phyloP scores from a whole-genome alignment of 2,888 invertebrate genomes.

The Agonopterix alstromeriana region DNA sequence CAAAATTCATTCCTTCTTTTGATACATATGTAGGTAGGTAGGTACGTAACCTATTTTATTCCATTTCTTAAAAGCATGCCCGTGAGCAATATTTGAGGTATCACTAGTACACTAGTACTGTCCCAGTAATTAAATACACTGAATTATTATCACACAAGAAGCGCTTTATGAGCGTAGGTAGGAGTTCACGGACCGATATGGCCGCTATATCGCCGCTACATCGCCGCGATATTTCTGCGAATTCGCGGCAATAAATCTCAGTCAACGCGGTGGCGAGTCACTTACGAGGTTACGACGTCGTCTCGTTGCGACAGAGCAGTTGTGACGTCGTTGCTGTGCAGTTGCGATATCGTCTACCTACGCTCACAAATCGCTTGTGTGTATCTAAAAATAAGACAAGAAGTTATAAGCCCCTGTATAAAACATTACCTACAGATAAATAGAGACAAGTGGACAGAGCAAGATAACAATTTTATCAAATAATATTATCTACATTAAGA shows the following conservation, averaged over 20 bases:
- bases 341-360: too few species aligned
- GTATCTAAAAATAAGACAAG: constrained; percentile 26
- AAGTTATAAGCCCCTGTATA: constrained; percentile 53
- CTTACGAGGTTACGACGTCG: too few species aligned
- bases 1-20: constrained; percentile 43
- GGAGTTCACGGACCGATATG: too few species aligned
- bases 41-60: neutral
- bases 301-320: too few species aligned
- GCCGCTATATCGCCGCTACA: too few species aligned
- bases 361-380: too few species aligned
- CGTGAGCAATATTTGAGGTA: constrained; percentile 43
- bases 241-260: too few species aligned
- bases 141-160: constrained; percentile 12
- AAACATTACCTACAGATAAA: constrained; percentile 37
- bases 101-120: constrained; percentile 24
- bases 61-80: constrained; percentile 28
- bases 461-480: constrained; percentile 40
- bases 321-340: too few species aligned
- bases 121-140: constrained; percentile 25
- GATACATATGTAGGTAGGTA: constrained; percentile 33
- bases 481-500: constrained; percentile 31
- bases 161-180: too few species aligned
- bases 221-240: too few species aligned
- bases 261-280: too few species aligned
- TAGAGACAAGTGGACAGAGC: constrained; percentile 63